Base-by-base conservation (phyloP, 1,140 invertebrate genomes). In the Diplogasteroides magnus region DNA sequence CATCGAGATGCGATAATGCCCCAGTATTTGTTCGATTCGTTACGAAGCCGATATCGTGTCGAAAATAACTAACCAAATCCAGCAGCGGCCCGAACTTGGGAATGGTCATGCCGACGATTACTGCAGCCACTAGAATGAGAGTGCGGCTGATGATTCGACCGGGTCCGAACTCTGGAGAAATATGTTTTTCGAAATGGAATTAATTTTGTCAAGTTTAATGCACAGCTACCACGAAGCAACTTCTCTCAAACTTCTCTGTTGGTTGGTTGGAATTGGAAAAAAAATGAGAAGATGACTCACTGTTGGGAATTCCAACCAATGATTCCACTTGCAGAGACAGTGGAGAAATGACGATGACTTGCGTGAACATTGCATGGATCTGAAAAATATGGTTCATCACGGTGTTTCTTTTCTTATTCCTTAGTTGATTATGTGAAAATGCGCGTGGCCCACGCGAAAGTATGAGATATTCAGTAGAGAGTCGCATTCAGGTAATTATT, bases 1-100 rank as follows among this genome's bases (percentile, higher is more conserved):
- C n/a, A n/a, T n/a, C n/a, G n/a, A n/a, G n/a, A n/a, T n/a, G n/a
- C n/a, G n/a, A n/a, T n/a, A n/a, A n/a, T n/a, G n/a, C n/a, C n/a
- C n/a, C n/a, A n/a, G n/a, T n/a, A n/a, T n/a, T n/a, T n/a, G n/a
- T n/a, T n/a, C n/a, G n/a, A n/a, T n/a, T n/a, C n/a, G n/a, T n/a
- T n/a, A n/a, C n/a, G n/a, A n/a, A n/a, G n/a, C n/a, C n/a, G n/a
- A n/a, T n/a, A n/a, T n/a, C n/a, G n/a, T n/a, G n/a, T n/a, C n/a
- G n/a, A n/a, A n/a, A n/a, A 6, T 81, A 80, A 29, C 83, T 83
- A 29, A 84, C 78, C 15, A 84, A 76, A 26, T 81, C 78, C 37
- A 84, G 68, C 57, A 84, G 77, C 37, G 78, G 64, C 1, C 82
- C 83, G 71, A 84, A 84, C 29, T 77, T 77, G 1, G 83, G 83